These are phyloP conservation scores for Rhogogaster chlorosoma DNA, from an alignment of 2,888 invertebrate species.

Conservation along the genomic window DNA sequence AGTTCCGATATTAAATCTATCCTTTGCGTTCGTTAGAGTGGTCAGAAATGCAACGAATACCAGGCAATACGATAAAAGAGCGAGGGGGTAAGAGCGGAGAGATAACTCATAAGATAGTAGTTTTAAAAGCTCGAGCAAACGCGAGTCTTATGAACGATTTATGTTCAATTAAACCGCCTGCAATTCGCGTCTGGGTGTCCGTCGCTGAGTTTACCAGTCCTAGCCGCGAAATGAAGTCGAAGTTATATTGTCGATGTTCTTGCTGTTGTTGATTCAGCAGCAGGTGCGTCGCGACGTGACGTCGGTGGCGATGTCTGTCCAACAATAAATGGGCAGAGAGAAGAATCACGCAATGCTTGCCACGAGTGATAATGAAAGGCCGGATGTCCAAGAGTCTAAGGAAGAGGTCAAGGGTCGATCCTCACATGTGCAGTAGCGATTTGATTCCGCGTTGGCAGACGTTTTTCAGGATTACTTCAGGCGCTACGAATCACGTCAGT, in stretches of 20 bases:
- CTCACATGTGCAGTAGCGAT: neutral
- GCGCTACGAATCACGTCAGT: neutral
- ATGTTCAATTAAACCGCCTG: constrained; percentile 70
- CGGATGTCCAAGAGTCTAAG: constrained; percentile 56
- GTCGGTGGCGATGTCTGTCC: constrained; percentile 55
- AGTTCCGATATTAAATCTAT: constrained; percentile 55
- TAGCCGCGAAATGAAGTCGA: constrained; percentile 9
- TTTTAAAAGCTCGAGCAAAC: constrained; percentile 60
- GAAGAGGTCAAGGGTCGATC: constrained; percentile 42
- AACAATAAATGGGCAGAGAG: neutral
- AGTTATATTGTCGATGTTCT: neutral
- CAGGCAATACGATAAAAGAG: constrained; percentile 38
- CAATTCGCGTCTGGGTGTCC: constrained; percentile 65
- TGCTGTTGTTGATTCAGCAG: constrained; percentile 30
- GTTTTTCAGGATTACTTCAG: neutral
- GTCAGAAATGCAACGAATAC: constrained; percentile 37
- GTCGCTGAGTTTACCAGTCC: constrained; percentile 54
- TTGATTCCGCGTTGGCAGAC: neutral
- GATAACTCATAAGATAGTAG: constrained; percentile 70
- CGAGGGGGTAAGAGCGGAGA: constrained; percentile 54
- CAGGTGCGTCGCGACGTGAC: constrained; percentile 51
- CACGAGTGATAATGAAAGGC: constrained; percentile 51
- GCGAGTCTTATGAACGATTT: constrained; percentile 69
- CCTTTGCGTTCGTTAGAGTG: constrained; percentile 44
- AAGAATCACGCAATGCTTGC: constrained; percentile 50